Base-by-base conservation (phyloP, 2,113 vertebrate genomes). In the Thermophis baileyi region DNA sequence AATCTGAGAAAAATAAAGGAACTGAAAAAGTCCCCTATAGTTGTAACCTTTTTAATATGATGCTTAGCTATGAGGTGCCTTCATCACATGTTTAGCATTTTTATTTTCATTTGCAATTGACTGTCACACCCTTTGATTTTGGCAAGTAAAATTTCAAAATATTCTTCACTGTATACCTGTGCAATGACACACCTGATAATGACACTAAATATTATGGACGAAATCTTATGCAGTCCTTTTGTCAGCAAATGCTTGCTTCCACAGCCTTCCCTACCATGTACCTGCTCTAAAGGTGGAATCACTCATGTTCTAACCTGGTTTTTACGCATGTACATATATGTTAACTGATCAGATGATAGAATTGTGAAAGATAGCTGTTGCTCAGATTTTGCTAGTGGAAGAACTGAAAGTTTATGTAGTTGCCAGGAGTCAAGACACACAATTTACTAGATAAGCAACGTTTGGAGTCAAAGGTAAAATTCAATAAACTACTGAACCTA, bases 301-400 rank as follows among this genome's bases (percentile, higher is more conserved):
- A 74, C 30, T 35, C 14, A n/a, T 18, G 30, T 74, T 74, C n/a
- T 74, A 18, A 74, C 57, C 25, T 53, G 49, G 86, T 8, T 88
- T 89, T 89, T 89, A 22, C 20, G 9, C 30, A 25, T 35, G 11
- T 40, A 40, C 35, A n/a, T n/a, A 55, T 18, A 55, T 9, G 85
- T 87, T 92, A 74, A 55, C 47, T 16, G 90, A 57, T 89, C 55
- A 94, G 92, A 94, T 93, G 88, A 90, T 93, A 93, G 87, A 88
- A 89, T 90, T 94, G 22, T 91, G 91, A 55, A 90, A 92, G 92
- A 95, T 95, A 47, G 35, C 14, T 53, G 69, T 53, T 94, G 91
- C 81, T 81, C 0, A 3, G 91, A 92, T 50, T 89, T 50, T 91
- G 85, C 57, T 91, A 88, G 22, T 74, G 60, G 49, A 93, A 55